These are phyloP conservation scores for Marisa cornuarietis DNA, from an alignment of 1,140 invertebrate species.

Conservation along the genomic window DNA sequence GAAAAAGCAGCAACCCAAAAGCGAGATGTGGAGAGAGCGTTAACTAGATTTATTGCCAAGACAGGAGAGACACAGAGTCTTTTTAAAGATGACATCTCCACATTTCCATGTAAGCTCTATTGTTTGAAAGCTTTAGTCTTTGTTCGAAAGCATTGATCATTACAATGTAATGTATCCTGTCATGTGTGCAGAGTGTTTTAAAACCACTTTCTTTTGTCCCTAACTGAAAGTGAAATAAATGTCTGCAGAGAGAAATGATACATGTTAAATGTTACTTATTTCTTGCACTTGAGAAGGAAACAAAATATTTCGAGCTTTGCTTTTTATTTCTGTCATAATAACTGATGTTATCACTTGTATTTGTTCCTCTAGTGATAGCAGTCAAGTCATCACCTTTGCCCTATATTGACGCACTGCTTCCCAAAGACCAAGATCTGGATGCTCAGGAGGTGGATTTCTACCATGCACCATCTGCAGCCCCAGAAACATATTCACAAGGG, in stretches of 20 bases:
- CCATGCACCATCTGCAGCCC: conserved; percentile 60
- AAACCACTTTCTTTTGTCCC: too few species aligned
- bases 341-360: not conserved
- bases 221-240: too few species aligned
- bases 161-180: too few species aligned
- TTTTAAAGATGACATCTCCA: conserved; percentile 80
- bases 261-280: not conserved
- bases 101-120: conserved; percentile 57
- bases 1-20: conserved; percentile 91
- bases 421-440: conserved; percentile 94
- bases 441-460: conserved; percentile 80
- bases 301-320: not conserved
- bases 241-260: too few species aligned
- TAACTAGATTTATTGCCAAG: conserved; percentile 94
- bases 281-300: not conserved
- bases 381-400: conserved; percentile 83
- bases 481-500: not conserved
- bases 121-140: too few species aligned
- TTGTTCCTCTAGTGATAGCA: conserved; percentile 80
- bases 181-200: too few species aligned
- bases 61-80: conserved; percentile 91
- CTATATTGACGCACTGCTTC: conserved; percentile 86
- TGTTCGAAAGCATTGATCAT: too few species aligned
- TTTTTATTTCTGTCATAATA: not conserved
- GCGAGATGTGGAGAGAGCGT: conserved; percentile 89